Percentiles rank a stretch among this genome's conserved stretches.
phyloP scores from a whole-genome alignment of 2,888 invertebrate species.

The Oeneis ivallda region DNA sequence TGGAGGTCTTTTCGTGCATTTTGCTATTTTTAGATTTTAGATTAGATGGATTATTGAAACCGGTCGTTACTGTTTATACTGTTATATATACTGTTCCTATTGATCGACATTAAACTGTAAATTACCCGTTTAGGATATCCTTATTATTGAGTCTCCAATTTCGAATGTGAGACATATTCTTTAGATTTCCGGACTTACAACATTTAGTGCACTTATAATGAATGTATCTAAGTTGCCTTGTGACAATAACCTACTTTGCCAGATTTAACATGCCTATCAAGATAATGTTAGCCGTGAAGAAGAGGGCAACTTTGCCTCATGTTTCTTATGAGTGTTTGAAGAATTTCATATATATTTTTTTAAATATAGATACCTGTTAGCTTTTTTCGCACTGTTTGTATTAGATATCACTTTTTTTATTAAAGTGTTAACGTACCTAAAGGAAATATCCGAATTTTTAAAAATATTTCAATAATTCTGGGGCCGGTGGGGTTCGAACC shows the following conservation, averaged over 20 bases:
- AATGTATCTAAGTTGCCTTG: slow-evolving; percentile 8
- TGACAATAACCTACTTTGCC: neutral
- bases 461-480: too few species aligned
- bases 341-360: too few species aligned
- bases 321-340: neutral
- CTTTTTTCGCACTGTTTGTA: too few species aligned
- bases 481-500: too few species aligned
- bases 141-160: slow-evolving; percentile 13
- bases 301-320: neutral
- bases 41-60: too few species aligned
- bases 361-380: too few species aligned
- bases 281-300: neutral
- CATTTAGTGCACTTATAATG: neutral
- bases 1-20: too few species aligned
- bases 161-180: slow-evolving; percentile 11
- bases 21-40: too few species aligned
- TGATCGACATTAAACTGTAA: neutral
- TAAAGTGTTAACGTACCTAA: too few species aligned
- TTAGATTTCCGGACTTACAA: slow-evolving; percentile 14
- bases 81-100: neutral
- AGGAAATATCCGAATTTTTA: too few species aligned
- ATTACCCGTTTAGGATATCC: slow-evolving; percentile 18
- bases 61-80: too few species aligned
- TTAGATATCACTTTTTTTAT: too few species aligned
- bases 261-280: neutral